These are phyloP conservation scores for Eulemur rubriventer DNA, from an alignment of 2,797 vertebrate genomes.

Conservation along the genomic window DNA sequence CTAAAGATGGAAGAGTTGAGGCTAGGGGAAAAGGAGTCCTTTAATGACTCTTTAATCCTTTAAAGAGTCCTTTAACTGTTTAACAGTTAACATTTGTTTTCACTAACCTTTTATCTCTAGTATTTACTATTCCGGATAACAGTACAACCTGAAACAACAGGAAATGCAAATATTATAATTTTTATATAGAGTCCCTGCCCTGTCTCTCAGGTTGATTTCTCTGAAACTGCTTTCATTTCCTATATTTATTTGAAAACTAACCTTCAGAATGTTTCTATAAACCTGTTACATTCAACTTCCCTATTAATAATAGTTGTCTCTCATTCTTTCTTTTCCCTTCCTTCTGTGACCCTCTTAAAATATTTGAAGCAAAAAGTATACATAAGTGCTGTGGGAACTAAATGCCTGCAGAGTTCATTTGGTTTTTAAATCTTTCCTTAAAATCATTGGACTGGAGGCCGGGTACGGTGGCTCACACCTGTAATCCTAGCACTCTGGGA, in stretches of 20 bases:
- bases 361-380: not conserved
- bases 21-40: not conserved
- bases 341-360: not conserved
- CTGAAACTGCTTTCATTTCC: not conserved
- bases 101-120: not conserved
- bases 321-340: not conserved
- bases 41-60: not conserved
- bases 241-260: not conserved
- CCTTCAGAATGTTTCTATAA: not conserved
- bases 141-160: not conserved
- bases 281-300: not conserved
- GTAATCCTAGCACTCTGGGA: too few relatives aligned
- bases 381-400: not conserved
- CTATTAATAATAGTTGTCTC: not conserved
- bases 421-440: constrained; percentile 22
- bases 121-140: not conserved
- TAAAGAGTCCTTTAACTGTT: not conserved
- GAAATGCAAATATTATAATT: not conserved
- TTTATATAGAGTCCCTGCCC: not conserved
- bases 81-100: not conserved
- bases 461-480: too few relatives aligned
- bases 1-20: not conserved
- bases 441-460: not conserved
- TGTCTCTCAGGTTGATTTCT: not conserved
- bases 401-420: not conserved